phyloP scores from a whole-genome alignment of 2,113 vertebrate species.

The Neogobius melanostomus region DNA sequence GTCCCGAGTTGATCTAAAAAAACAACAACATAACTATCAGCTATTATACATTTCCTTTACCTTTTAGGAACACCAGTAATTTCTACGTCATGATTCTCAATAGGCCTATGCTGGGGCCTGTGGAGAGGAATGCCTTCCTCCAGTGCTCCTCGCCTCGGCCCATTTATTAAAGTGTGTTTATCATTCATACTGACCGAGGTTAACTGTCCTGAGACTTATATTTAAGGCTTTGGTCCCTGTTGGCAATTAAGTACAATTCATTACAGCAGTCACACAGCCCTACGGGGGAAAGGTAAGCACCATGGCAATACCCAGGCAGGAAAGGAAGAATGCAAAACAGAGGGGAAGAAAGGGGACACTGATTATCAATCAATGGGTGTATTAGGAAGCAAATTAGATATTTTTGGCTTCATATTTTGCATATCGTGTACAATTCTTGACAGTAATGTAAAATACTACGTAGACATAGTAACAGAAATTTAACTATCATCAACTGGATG shows the following conservation, averaged over 20 bases:
- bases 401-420: neutral
- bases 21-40: too few relatives aligned
- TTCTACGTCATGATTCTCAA: conserved; percentile 16
- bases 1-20: too few relatives aligned
- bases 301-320: conserved; percentile 42
- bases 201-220: conserved; percentile 76
- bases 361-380: conserved; percentile 27
- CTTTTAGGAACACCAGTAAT: conserved; percentile 25
- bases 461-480: too few relatives aligned
- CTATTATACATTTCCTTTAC: neutral
- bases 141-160: conserved; percentile 40
- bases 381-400: conserved; percentile 14
- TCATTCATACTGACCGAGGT: conserved; percentile 71
- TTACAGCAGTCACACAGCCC: conserved; percentile 70
- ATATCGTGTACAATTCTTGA: too few relatives aligned
- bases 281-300: conserved; percentile 56
- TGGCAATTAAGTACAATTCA: conserved; percentile 78
- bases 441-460: too few relatives aligned
- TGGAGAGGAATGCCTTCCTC: conserved; percentile 51
- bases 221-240: conserved; percentile 70
- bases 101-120: conserved; percentile 27
- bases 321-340: conserved; percentile 22
- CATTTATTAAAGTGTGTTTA: conserved; percentile 73
- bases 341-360: conserved; percentile 20
- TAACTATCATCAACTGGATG: too few relatives aligned